Percentiles rank a stretch among this genome's conserved stretches.
Evolutionary conservation across 2,797 vertebrate genomes (phyloP).

Genomic region (Rhinogobio ventralis): DNA sequence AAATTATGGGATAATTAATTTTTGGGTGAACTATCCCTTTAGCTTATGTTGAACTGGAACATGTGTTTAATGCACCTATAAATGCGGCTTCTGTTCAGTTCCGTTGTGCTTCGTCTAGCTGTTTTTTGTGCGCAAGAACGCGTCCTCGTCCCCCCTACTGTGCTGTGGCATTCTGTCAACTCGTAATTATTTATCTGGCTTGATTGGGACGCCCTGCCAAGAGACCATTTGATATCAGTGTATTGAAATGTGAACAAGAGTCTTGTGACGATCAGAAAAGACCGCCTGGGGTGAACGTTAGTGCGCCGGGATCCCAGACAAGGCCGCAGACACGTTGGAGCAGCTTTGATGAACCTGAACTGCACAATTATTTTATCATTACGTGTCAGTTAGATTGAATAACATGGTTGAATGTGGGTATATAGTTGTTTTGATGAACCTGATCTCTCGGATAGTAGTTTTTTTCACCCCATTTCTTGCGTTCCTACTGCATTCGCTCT

Average conservation of each 20-base stretch:
- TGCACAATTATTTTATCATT: not conserved
- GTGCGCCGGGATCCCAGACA: not conserved
- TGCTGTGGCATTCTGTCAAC: not conserved
- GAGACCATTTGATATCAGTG: constrained; percentile 5
- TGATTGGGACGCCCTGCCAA: constrained; percentile 18
- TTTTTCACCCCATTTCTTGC: constrained; percentile 1
- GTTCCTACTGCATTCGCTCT: not conserved
- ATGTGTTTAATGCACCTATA: not conserved
- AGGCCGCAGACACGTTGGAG: not conserved
- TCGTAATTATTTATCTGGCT: constrained; percentile 8
- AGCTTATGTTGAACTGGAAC: not conserved
- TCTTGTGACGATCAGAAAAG: not conserved
- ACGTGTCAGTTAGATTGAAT: not conserved
- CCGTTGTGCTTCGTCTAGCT: not conserved
- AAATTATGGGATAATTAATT: too few relatives aligned
- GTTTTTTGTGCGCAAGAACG: not conserved
- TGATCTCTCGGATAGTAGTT: not conserved
- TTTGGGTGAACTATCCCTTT: too few relatives aligned
- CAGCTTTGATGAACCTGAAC: constrained; percentile 5
- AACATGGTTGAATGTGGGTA: not conserved
- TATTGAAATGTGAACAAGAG: not conserved
- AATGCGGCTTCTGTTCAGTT: not conserved
- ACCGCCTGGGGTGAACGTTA: not conserved
- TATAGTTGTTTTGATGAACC: constrained; percentile 25
- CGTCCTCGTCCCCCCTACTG: not conserved